phyloP scores from a whole-genome alignment of 2,113 vertebrate species.

The Sitta europaea region DNA sequence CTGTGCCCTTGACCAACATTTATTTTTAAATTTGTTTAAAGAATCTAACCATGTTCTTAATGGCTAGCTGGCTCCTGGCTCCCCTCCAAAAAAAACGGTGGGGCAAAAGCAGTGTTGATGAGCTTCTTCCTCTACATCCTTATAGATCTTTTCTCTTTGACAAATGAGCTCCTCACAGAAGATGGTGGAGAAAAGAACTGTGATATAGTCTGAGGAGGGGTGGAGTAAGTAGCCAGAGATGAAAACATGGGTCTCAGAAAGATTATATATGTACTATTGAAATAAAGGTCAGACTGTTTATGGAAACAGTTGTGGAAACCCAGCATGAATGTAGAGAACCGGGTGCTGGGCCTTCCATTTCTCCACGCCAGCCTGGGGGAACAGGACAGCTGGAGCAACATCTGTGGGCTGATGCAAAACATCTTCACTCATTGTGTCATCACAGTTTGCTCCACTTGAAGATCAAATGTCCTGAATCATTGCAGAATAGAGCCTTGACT shows the following conservation, averaged over 20 bases:
- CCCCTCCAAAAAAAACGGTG: neutral
- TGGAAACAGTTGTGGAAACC: neutral
- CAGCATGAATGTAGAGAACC: neutral
- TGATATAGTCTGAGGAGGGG: neutral
- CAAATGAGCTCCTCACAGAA: neutral
- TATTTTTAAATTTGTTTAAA: neutral
- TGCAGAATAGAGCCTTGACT: neutral
- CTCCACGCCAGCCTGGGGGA: neutral
- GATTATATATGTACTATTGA: accelerated
- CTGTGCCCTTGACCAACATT: neutral
- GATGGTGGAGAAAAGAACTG: neutral
- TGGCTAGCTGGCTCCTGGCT: neutral
- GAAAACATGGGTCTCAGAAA: neutral
- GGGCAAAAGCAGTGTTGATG: neutral
- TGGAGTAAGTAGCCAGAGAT: neutral
- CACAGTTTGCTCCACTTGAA: accelerated
- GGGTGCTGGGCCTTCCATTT: neutral
- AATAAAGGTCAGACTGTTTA: neutral
- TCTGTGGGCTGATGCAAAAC: neutral
- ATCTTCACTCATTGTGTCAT: neutral
- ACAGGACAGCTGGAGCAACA: neutral
- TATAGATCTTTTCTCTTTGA: neutral
- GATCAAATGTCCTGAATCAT: neutral
- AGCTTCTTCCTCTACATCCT: neutral
- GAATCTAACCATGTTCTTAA: neutral